Conservation (phyloP, 2,888 invertebrate species). For the Steromphala cineraria region DNA sequence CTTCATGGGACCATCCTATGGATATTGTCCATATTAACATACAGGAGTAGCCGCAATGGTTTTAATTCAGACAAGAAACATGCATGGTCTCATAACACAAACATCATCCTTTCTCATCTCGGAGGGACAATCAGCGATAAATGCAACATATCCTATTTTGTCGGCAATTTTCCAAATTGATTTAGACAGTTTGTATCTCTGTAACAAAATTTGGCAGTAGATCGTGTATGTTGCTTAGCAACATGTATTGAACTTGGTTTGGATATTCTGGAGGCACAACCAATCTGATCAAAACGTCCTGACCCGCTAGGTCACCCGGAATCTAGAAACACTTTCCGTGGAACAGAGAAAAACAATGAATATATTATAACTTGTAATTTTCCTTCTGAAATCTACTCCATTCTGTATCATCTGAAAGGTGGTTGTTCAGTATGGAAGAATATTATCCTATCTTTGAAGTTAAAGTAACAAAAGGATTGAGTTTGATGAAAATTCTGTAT, state of each 20-base stretch:
- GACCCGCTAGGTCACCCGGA: neutral
- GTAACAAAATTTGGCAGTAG: neutral
- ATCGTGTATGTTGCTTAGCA: neutral
- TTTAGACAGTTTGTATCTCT: neutral
- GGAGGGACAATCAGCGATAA: neutral
- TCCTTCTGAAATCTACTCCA: no score
- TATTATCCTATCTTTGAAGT: no score
- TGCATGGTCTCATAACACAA: neutral
- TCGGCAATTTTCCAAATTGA: neutral
- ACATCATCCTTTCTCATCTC: neutral
- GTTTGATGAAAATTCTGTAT: no score
- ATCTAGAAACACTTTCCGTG: no score
- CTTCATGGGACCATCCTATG: neutral
- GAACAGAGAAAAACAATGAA: no score
- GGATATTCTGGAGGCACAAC: neutral
- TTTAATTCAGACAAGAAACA: neutral
- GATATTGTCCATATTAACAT: neutral
- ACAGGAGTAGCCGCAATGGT: neutral
- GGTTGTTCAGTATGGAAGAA: no score
- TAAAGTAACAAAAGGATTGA: no score
- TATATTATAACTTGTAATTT: no score
- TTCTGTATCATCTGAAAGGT: no score
- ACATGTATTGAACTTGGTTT: neutral
- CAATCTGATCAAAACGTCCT: neutral
- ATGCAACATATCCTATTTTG: neutral